Conservation (phyloP, 2,888 invertebrate genomes). For the Drosophila nigricruria region DNA sequence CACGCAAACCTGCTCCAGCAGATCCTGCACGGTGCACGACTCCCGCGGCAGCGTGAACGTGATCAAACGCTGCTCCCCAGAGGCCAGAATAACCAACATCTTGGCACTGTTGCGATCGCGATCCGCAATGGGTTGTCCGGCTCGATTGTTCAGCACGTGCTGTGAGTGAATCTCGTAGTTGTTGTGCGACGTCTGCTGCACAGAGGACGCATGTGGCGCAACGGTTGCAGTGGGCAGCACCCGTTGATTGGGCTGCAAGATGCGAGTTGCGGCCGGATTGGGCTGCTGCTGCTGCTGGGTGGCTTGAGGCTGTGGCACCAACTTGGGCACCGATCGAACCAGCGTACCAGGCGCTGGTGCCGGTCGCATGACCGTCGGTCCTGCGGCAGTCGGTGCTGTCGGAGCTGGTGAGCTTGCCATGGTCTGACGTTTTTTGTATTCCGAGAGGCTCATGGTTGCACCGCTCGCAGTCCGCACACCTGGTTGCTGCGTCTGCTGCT, state of each 20-base stretch:
- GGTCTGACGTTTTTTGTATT: conserved; percentile 82
- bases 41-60: conserved; percentile 93
- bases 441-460: conserved; percentile 81
- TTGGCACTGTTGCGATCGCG: conserved; percentile 88
- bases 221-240: conserved; percentile 25
- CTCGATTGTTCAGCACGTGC: conserved; percentile 84
- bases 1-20: conserved; percentile 91
- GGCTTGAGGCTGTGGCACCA: conserved; percentile 31
- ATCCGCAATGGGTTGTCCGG: conserved; percentile 81
- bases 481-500: conserved; percentile 40
- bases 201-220: conserved; percentile 82
- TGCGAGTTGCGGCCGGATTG: conserved; percentile 35
- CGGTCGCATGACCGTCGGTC: conserved; percentile 41
- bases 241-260: conserved; percentile 60
- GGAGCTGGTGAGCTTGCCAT: conserved; percentile 48
- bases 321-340: conserved; percentile 63
- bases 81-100: conserved; percentile 92
- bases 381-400: conserved; percentile 22
- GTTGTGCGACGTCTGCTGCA: conserved; percentile 83
- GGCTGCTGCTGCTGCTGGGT: conserved; percentile 35
- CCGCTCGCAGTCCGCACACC: conserved; percentile 79
- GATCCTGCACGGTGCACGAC: conserved; percentile 92
- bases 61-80: conserved; percentile 92
- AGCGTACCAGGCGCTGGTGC: conserved; percentile 44
- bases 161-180: conserved; percentile 85